A percentile compares a stretch with the other conserved stretches of the same genome.
Conservation (phyloP, 2,797 vertebrate species). For the Pseudopleuronectes americanus region DNA sequence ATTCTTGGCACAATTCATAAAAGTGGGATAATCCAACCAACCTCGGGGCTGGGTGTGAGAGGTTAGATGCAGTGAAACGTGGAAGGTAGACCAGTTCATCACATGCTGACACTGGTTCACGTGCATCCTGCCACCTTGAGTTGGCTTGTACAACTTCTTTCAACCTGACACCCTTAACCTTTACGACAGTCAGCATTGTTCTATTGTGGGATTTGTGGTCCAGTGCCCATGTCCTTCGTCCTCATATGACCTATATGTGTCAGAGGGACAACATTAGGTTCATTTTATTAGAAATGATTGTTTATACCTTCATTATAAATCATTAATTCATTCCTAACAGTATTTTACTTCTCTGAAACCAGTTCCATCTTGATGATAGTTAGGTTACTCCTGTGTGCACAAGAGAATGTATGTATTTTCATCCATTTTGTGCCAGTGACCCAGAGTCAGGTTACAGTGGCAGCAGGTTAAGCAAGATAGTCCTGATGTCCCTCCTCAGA, state of each 20-base stretch:
- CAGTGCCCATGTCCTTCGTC: not conserved
- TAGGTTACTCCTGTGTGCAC: no score
- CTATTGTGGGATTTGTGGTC: not conserved
- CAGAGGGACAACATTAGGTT: not conserved
- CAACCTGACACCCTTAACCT: constrained; percentile 34
- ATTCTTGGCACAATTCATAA: not conserved
- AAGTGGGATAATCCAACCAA: not conserved
- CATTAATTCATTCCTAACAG: no score
- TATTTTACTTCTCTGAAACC: no score
- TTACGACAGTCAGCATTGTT: constrained; percentile 10
- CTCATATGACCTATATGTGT: not conserved
- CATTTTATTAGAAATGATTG: not conserved
- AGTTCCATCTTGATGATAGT: no score
- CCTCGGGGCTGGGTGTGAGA: not conserved
- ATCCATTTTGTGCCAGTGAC: no score
- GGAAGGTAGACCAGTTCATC: not conserved
- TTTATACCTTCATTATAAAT: not conserved
- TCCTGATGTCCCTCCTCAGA: not conserved
- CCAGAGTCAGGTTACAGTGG: not conserved
- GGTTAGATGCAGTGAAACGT: not conserved
- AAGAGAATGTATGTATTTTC: no score
- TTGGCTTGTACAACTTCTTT: constrained; percentile 9
- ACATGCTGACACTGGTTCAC: not conserved
- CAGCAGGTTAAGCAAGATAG: not conserved
- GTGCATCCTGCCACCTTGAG: not conserved